Evolutionary conservation across 2,113 vertebrate genomes (phyloP).

Genomic region (human (Homo sapiens)): GRCh38 chr20:22888001-22888500

Average conservation of each 20-base stretch:
- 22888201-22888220: not conserved
- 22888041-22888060: not conserved
- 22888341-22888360: not conserved
- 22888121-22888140: not conserved
- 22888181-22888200: not conserved
- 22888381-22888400: not conserved
- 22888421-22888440: not conserved
- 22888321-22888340: not conserved
- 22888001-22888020: not conserved
- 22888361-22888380: not conserved
- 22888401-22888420: not conserved
- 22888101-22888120: not conserved
- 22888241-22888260: not conserved
- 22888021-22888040: not conserved
- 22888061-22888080: not conserved
- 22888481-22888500: not conserved
- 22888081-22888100: not conserved
- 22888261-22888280: not conserved
- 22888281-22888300: not conserved
- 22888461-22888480: not conserved
- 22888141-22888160: not conserved
- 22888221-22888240: not conserved
- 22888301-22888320: not conserved
- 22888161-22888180: not conserved
- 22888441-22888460: not conserved